Conservation (phyloP, 2,113 vertebrate genomes). For the Prochilodus magdalenae region DNA sequence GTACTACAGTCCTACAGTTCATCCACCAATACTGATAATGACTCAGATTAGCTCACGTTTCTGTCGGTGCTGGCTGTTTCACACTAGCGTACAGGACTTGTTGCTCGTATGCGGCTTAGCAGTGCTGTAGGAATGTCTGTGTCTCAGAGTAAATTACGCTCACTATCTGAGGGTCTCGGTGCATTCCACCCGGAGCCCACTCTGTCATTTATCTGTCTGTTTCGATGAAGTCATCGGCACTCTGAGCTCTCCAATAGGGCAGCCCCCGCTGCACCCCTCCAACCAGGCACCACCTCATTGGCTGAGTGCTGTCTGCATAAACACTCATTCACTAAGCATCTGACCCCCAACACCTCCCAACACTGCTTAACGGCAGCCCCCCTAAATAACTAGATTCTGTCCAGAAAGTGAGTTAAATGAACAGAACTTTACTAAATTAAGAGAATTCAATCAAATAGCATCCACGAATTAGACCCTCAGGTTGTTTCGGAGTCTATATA, state of each 20-base stretch:
- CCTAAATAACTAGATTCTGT: too few relatives aligned
- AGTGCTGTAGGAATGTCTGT: neutral
- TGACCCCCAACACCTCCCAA: neutral
- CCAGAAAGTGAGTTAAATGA: too few relatives aligned
- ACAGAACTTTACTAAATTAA: too few relatives aligned
- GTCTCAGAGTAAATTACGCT: conserved; percentile 41
- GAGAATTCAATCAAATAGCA: neutral
- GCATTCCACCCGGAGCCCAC: conserved; percentile 43
- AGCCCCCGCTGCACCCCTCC: neutral
- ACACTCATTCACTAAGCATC: conserved; percentile 25
- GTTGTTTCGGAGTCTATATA: too few relatives aligned
- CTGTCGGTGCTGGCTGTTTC: too few relatives aligned
- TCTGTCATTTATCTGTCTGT: conserved; percentile 48
- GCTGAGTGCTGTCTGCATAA: conserved; percentile 29
- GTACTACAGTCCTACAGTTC: too few relatives aligned
- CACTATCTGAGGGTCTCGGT: conserved; percentile 3
- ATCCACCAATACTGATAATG: too few relatives aligned
- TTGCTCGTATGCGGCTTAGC: neutral
- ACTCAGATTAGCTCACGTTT: too few relatives aligned
- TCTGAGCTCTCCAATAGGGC: conserved; percentile 11
- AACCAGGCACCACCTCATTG: conserved; percentile 23
- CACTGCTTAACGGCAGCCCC: neutral
- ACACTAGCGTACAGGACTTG: neutral
- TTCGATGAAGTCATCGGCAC: conserved; percentile 37
- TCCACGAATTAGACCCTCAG: too few relatives aligned